Percentiles rank a stretch among this genome's conserved stretches.
phyloP scores from a whole-genome alignment of 2,797 vertebrate genomes.

The Amblyraja radiata region DNA sequence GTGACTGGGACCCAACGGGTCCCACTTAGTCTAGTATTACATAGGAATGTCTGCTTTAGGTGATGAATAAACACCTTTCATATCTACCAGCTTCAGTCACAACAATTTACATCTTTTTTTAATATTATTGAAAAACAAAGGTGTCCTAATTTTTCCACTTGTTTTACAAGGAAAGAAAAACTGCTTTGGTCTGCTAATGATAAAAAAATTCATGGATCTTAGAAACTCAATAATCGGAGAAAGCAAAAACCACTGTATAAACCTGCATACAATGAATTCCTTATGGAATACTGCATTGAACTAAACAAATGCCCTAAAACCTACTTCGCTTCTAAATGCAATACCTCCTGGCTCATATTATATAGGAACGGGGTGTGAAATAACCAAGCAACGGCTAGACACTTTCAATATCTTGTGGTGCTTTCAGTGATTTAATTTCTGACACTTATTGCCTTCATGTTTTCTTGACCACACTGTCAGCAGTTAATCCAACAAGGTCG shows the following conservation, averaged over 20 bases:
- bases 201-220: background rate
- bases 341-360: background rate
- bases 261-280: background rate
- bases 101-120: background rate
- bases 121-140: background rate
- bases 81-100: too few species aligned
- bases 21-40: too few species aligned
- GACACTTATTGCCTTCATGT: background rate
- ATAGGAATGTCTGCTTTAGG: too few species aligned
- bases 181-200: background rate
- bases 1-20: too few species aligned
- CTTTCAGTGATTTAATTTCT: background rate
- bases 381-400: background rate
- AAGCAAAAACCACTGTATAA: background rate
- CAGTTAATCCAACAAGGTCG: background rate
- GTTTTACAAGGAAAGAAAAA: background rate
- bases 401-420: background rate
- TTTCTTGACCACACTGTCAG: background rate
- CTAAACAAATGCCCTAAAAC: background rate
- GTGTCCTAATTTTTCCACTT: background rate
- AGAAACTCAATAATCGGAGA: background rate
- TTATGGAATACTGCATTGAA: background rate
- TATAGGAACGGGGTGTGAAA: background rate
- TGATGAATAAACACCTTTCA: too few species aligned
- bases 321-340: background rate